Base-by-base conservation (phyloP, 2,888 invertebrate species). In the Archaeoteleia sp. region DNA sequence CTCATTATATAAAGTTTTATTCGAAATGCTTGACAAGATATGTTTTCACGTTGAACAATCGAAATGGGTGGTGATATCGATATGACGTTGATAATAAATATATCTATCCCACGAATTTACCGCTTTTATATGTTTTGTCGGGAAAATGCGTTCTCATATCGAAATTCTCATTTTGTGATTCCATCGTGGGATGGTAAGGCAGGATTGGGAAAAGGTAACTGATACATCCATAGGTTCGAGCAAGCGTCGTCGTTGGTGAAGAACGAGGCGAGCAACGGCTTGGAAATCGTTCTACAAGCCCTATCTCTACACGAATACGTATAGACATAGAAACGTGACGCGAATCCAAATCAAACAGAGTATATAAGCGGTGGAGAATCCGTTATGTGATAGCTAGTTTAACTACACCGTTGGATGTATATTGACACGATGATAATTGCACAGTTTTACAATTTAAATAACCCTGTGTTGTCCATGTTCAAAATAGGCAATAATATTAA, bases 211-310 rank as follows among this genome's bases (percentile, higher is more conserved):
- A 53, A 53, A 32, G 5, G 34, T 34, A 35, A 23, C 35, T 43
- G 54, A 43, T 43, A 34, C 42, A 45, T 55, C 37, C 27, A 37
- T 43, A 14, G 10, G 37, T 55, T 45, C 34, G 20, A 37, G 55
- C 15, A 17, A 55, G 45, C 43, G 34, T 45, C 45, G 17, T 46
- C 37, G 27, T 55, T 39, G 10, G 55, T 55, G 17, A 46, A 55
- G 37, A 55, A 35, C 29, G 27, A 55, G 45, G 27, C 55, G 45
- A 45, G 55, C 55, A 55, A 46, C 46, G 45, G 55, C 37, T 55
- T 23, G 45, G 55, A 46, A 46, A 55, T 45, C 55, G 55, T 46
- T 37, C 46, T 45, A 46, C 55, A 55, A 46, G 39, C 29, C 35
- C 23, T 37, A 55, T 55, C 55, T 34, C 30, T 46, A 29, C 12